These are phyloP conservation scores for Eledone cirrhosa DNA, from an alignment of 2,888 invertebrate genomes.

Conservation along the genomic window DNA sequence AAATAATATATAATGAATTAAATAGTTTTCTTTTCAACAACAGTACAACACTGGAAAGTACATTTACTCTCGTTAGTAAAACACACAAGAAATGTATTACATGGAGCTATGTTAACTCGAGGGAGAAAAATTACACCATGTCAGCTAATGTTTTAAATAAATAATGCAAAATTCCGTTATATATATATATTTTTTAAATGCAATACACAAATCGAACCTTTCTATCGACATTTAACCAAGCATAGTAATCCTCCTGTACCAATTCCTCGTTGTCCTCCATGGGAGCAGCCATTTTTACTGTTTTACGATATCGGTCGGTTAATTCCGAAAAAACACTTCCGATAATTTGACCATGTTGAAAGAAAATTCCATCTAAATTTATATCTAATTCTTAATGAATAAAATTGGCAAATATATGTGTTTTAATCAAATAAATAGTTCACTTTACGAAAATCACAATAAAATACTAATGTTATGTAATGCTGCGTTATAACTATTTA, in stretches of 20 bases:
- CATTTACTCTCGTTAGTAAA: too few species aligned
- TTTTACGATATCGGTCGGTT: conserved; percentile 9
- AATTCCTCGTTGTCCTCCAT: conserved; percentile 25
- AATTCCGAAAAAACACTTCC: conserved; percentile 20
- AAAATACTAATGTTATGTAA: too few species aligned
- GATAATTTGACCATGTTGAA: not conserved
- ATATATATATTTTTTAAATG: too few species aligned
- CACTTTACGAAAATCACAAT: too few species aligned
- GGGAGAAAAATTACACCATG: not conserved
- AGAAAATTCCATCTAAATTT: not conserved
- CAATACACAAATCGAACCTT: not conserved
- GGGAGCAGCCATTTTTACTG: conserved; percentile 24
- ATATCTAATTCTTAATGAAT: too few species aligned
- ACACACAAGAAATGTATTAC: too few species aligned
- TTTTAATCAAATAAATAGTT: too few species aligned
- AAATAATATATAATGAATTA: too few species aligned
- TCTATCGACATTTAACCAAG: conserved; percentile 25
- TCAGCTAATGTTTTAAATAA: not conserved
- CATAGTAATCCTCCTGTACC: conserved; percentile 25
- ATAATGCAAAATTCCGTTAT: not conserved
- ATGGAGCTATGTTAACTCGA: not conserved
- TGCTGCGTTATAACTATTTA: conserved; percentile 14
- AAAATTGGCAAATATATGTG: too few species aligned
- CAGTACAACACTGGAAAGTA: too few species aligned
- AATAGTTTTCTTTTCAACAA: too few species aligned